Evolutionary conservation across 2,888 invertebrate genomes (phyloP).

Genomic region (Limnephilus marmoratus): DNA sequence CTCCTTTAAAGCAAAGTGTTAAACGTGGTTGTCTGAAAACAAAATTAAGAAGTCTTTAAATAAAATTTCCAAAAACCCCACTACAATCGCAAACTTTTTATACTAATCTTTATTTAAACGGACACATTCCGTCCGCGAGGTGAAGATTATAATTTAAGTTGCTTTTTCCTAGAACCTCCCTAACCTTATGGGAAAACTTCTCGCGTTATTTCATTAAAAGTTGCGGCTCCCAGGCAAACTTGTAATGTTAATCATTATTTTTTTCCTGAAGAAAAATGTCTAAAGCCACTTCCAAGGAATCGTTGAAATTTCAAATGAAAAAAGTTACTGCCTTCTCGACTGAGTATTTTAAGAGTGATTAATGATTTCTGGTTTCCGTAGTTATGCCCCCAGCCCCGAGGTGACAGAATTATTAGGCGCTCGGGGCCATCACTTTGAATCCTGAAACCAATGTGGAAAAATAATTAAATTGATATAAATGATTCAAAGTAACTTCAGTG

Average conservation of each 20-base stretch:
- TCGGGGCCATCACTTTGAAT: neutral
- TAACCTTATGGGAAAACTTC: slow-evolving; percentile 55
- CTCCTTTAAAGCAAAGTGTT: neutral
- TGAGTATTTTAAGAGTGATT: slow-evolving; percentile 42
- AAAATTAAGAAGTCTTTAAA: neutral
- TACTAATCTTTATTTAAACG: slow-evolving; percentile 38
- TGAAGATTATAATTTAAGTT: neutral
- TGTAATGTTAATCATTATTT: slow-evolving; percentile 54
- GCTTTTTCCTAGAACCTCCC: slow-evolving; percentile 26
- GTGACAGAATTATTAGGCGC: slow-evolving; percentile 20
- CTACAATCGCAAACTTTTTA: neutral
- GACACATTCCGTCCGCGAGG: slow-evolving; percentile 16
- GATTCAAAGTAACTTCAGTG: neutral
- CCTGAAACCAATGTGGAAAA: neutral
- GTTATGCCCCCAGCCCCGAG: neutral
- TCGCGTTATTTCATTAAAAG: slow-evolving; percentile 59
- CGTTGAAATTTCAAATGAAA: slow-evolving; percentile 57
- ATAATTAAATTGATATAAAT: slow-evolving; percentile 2
- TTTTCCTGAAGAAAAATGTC: slow-evolving; percentile 25
- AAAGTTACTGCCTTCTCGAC: slow-evolving; percentile 43
- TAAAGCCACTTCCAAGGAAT: slow-evolving; percentile 39
- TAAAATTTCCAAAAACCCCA: neutral
- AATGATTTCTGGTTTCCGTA: slow-evolving; percentile 11
- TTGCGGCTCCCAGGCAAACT: slow-evolving; percentile 37
- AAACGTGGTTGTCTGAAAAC: neutral